phyloP scores from a whole-genome alignment of 2,888 invertebrate species.

The Nesidiocoris tenuis region DNA sequence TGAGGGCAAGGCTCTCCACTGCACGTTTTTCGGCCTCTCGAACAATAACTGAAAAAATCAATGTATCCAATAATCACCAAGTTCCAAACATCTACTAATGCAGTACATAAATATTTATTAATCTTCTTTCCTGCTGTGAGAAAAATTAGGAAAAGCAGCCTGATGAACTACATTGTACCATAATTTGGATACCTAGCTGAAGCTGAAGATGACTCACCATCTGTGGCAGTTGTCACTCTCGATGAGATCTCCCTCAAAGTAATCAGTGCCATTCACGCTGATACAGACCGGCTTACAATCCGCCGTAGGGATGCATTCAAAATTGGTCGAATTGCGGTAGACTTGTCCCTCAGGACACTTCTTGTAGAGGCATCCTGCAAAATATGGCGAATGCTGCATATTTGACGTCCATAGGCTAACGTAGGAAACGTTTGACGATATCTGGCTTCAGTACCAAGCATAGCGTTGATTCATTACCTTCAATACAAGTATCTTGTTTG shows the following conservation, averaged over 20 bases:
- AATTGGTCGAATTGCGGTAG: conserved; percentile 66
- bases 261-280: conserved; percentile 64
- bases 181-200: too few relatives aligned
- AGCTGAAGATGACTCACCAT: too few relatives aligned
- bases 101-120: too few relatives aligned
- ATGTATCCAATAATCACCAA: too few relatives aligned
- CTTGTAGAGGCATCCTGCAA: conserved; percentile 69
- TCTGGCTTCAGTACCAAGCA: too few relatives aligned
- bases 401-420: not conserved
- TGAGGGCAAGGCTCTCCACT: conserved; percentile 68
- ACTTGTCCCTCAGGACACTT: conserved; percentile 72
- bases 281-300: conserved; percentile 72
- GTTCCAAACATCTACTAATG: too few relatives aligned
- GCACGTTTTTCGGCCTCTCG: conserved; percentile 67
- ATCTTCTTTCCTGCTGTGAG: too few relatives aligned
- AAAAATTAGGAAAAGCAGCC: too few relatives aligned
- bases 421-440: not conserved
- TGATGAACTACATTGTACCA: too few relatives aligned
- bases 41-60: conserved; percentile 59
- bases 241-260: conserved; percentile 76
- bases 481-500: conserved; percentile 72
- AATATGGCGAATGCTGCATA: not conserved
- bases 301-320: conserved; percentile 72
- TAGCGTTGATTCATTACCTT: too few relatives aligned
- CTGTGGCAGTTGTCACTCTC: conserved; percentile 76